phyloP scores from a whole-genome alignment of 2,113 vertebrate species.

The Trinectes maculatus region DNA sequence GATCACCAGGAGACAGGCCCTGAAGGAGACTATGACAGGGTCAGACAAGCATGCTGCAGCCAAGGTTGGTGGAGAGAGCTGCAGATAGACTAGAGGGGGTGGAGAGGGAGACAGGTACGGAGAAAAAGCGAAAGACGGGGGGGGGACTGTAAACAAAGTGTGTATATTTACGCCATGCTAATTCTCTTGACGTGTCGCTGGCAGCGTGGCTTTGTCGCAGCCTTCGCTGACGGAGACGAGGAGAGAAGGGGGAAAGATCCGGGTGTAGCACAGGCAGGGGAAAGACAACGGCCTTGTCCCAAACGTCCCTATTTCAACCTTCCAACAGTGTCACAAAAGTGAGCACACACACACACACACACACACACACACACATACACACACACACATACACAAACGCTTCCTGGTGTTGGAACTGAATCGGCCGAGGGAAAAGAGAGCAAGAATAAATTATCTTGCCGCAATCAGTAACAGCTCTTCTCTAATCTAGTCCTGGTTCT shows the following conservation, averaged over 20 bases:
- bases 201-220: slow-evolving; percentile 48
- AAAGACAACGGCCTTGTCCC: slow-evolving; percentile 52
- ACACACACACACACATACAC: slow-evolving; percentile 23
- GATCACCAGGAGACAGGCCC: slow-evolving; percentile 65
- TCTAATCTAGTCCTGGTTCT: slow-evolving; percentile 64
- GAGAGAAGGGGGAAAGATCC: slow-evolving; percentile 32
- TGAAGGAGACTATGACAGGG: slow-evolving; percentile 69
- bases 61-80: slow-evolving; percentile 41
- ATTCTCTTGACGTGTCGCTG: slow-evolving; percentile 69
- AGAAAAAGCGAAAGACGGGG: slow-evolving; percentile 29
- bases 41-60: slow-evolving; percentile 67
- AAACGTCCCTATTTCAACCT: slow-evolving; percentile 33
- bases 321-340: slow-evolving; percentile 15
- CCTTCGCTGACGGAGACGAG: slow-evolving; percentile 27
- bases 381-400: not conserved
- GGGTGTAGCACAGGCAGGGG: slow-evolving; percentile 37
- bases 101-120: slow-evolving; percentile 40
- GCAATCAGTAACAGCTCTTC: slow-evolving; percentile 70
- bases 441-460: slow-evolving; percentile 66
- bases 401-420: slow-evolving; percentile 33
- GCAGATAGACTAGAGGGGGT: slow-evolving; percentile 23
- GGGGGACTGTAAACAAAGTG: slow-evolving; percentile 52
- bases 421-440: slow-evolving; percentile 33
- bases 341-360: slow-evolving; percentile 16
- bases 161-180: slow-evolving; percentile 49